Conservation (phyloP, 2,888 invertebrate species). For the Harpalus rubripes region DNA sequence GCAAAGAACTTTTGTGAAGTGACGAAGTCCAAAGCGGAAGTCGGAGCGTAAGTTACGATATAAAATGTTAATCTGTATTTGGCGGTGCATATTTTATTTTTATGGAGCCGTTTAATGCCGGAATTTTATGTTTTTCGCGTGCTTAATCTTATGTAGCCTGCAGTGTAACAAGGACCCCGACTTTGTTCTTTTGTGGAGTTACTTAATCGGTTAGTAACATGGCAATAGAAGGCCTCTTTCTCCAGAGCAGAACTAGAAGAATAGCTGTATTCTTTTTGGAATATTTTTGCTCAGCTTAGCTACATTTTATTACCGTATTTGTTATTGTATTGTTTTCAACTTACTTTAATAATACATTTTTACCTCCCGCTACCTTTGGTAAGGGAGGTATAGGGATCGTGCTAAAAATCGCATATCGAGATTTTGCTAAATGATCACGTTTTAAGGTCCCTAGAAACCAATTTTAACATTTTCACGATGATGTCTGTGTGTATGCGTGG, state of each 20-base stretch:
- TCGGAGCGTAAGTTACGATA: slow-evolving; percentile 38
- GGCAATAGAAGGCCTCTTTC: slow-evolving; percentile 24
- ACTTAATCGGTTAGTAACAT: slow-evolving; percentile 62
- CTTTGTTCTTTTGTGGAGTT: slow-evolving; percentile 60
- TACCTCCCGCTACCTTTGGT: too few species aligned
- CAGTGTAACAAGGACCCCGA: slow-evolving; percentile 40
- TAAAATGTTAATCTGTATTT: slow-evolving; percentile 59
- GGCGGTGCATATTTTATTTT: slow-evolving; percentile 62
- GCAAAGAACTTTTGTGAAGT: slow-evolving; percentile 5
- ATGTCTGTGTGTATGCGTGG: too few species aligned
- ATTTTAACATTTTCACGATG: too few species aligned
- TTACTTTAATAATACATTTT: too few species aligned
- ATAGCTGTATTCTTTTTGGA: too few species aligned
- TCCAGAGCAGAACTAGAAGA: background rate
- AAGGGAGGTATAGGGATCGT: too few species aligned
- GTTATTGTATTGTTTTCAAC: too few species aligned
- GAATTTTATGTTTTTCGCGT: slow-evolving; percentile 65
- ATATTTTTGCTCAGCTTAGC: too few species aligned
- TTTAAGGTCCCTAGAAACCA: too few species aligned
- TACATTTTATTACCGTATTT: too few species aligned
- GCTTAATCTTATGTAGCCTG: slow-evolving; percentile 59
- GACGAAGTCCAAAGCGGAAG: slow-evolving; percentile 28
- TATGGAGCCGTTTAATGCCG: slow-evolving; percentile 58
- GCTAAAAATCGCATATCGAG: too few species aligned
- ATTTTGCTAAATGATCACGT: too few species aligned